phyloP scores from a whole-genome alignment of 2,797 vertebrate genomes.

The Phalanger gymnotis region DNA sequence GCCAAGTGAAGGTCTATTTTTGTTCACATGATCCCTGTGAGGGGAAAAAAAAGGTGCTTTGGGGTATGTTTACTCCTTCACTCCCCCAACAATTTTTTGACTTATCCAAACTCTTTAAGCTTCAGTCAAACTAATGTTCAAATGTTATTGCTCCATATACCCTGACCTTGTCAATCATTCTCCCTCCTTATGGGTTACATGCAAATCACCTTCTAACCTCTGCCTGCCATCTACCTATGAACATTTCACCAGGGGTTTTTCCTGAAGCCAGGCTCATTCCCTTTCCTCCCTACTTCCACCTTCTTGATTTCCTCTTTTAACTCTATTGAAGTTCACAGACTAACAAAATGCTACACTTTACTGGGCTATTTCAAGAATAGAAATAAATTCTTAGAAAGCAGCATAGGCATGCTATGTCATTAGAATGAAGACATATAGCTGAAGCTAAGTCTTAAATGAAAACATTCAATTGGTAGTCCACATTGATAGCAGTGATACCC shows the following conservation, averaged over 20 bases:
- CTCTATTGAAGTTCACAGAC: conserved; percentile 36
- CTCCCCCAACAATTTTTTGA: conserved; percentile 53
- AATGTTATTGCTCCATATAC: conserved; percentile 75
- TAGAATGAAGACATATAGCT: conserved; percentile 61
- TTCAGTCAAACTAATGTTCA: conserved; percentile 69
- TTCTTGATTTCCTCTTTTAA: conserved; percentile 41
- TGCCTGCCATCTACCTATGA: conserved; percentile 62
- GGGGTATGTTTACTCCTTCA: background rate
- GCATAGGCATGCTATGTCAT: conserved; percentile 55
- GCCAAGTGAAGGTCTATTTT: conserved; percentile 50
- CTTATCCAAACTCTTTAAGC: conserved; percentile 75
- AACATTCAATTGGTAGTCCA: background rate
- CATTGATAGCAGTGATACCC: conserved; percentile 53
- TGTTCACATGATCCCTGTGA: conserved; percentile 55
- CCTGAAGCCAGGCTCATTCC: conserved; percentile 35
- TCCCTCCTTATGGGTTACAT: conserved; percentile 57
- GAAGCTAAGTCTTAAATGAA: conserved; percentile 47
- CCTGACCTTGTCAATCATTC: conserved; percentile 76
- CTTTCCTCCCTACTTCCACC: conserved; percentile 26
- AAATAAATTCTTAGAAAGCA: conserved; percentile 58
- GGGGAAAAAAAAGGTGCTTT: conserved; percentile 59
- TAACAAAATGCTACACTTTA: conserved; percentile 48
- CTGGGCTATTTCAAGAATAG: conserved; percentile 66
- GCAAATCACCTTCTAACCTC: conserved; percentile 46
- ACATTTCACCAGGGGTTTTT: conserved; percentile 44